Conservation (phyloP, 2,113 vertebrate genomes). For the Prochilodus magdalenae region DNA sequence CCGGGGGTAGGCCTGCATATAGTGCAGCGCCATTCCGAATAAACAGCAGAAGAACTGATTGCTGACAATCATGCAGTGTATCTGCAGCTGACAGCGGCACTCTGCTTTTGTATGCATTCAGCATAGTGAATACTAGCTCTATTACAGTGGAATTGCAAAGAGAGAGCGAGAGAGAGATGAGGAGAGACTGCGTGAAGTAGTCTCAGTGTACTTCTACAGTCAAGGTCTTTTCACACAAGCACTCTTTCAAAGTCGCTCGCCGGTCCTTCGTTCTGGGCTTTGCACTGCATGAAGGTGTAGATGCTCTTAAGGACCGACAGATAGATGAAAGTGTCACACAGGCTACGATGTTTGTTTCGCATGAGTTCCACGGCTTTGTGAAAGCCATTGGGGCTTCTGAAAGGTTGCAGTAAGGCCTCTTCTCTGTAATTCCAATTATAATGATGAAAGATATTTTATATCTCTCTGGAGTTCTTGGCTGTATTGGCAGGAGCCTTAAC, state of each 20-base stretch:
- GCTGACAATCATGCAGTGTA: too few relatives aligned
- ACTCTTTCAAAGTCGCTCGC: slow-evolving; percentile 24
- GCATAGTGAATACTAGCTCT: slow-evolving; percentile 24
- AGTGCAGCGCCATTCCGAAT: slow-evolving; percentile 8
- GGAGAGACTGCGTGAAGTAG: slow-evolving; percentile 25
- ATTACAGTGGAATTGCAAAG: slow-evolving; percentile 27
- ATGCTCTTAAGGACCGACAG: slow-evolving; percentile 20
- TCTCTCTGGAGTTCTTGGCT: slow-evolving; percentile 14
- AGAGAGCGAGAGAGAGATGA: slow-evolving; percentile 1
- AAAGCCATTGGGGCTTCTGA: neutral
- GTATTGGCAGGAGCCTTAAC: slow-evolving; percentile 1
- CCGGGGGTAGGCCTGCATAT: neutral
- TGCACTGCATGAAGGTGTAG: slow-evolving; percentile 16
- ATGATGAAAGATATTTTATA: slow-evolving; percentile 25
- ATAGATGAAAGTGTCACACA: slow-evolving; percentile 43
- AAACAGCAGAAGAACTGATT: neutral
- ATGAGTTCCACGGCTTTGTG: neutral
- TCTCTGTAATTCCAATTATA: slow-evolving; percentile 46
- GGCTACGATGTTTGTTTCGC: neutral
- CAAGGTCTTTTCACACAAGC: slow-evolving; percentile 40
- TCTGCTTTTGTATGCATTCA: slow-evolving; percentile 18
- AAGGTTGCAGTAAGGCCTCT: slow-evolving; percentile 10
- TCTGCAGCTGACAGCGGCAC: neutral
- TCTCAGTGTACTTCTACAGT: slow-evolving; percentile 33
- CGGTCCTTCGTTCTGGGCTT: neutral